Evolutionary conservation across 2,113 vertebrate genomes (phyloP), one percentile per base, ranked within the genome.

Genomic region (Leiothrix lutea): DNA sequence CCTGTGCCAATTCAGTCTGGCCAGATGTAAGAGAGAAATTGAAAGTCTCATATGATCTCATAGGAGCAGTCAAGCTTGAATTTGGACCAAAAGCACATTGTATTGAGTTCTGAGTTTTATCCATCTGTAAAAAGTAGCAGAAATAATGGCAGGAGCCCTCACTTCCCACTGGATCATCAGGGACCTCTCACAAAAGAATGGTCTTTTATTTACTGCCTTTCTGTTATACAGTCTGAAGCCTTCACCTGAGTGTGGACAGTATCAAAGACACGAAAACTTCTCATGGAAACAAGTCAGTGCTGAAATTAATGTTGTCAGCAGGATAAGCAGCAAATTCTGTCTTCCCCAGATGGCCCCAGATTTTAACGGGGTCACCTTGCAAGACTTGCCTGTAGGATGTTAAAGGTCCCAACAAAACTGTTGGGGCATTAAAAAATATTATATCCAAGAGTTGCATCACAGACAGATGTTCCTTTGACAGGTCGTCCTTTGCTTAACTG

Each of bases 401-500:
- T 95, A 84, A 90, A 53, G 22, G 44, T 92, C 92, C 48, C 92
- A 77, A 56, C n/a, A 45, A 90, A 95, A 83, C 79, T 73, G 60
- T 36, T 83, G 75, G 47, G 81, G 81, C 64, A 85, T 94, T 60
- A 95, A 93, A 73, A 85, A 80, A 61, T 21, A 33, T 28, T 73
- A 44, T 44, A 51, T 95, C 81, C 74, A 62, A 64, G 81, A 66
- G 66, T 9, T 97, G 64, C 90, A 74, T 92, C 92, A 70, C 60
- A 94, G 88, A 64, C 93, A 87, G 87, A 91, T 97, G 91, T 94
- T 89, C 42, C 71, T 95, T 74, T 86, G 94, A 94, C 67, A 84
- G 62, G 85, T 92, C 0, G 0, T 90, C 85, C 79, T 90, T 80
- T 66, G n/a, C 79, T 96, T 85, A 90, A 72, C 74, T 73, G 0